Conservation (phyloP, 1,140 invertebrate genomes). For the Lerema accius region DNA sequence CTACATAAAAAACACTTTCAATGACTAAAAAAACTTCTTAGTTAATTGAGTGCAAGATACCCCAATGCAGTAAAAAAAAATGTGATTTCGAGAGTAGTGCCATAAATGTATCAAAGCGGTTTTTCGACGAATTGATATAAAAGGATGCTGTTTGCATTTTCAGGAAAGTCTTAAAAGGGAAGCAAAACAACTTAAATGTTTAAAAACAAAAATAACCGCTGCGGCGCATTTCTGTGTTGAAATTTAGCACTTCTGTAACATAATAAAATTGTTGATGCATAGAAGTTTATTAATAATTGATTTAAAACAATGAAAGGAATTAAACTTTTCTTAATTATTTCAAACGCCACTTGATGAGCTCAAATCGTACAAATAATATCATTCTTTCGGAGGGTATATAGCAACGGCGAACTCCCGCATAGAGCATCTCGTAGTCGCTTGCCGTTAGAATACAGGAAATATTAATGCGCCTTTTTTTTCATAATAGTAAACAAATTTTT, state of each 20-base stretch:
- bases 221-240: slow-evolving; percentile 4
- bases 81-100: slow-evolving; percentile 20
- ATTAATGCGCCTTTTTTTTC: too few relatives aligned
- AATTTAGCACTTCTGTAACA: slow-evolving; percentile 14
- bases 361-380: too few relatives aligned
- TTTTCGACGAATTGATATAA: slow-evolving; percentile 13
- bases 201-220: slow-evolving; percentile 6
- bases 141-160: slow-evolving; percentile 30
- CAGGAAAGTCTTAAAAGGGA: slow-evolving; percentile 16
- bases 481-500: too few relatives aligned
- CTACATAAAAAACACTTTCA: too few relatives aligned
- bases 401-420: too few relatives aligned
- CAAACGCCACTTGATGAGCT: too few relatives aligned
- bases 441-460: too few relatives aligned
- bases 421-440: too few relatives aligned
- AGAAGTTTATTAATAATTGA: slow-evolving; percentile 18
- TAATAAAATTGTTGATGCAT: slow-evolving; percentile 19
- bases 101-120: slow-evolving; percentile 23
- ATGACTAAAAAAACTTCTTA: slow-evolving; percentile 1
- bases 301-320: slow-evolving; percentile 9
- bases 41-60: background rate
- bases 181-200: slow-evolving; percentile 13
- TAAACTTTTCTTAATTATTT: too few relatives aligned
- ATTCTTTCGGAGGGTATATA: background rate
- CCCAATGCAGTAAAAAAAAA: background rate